phyloP scores from a whole-genome alignment of 2,113 vertebrate species.

The Neolamprologus caudopunctatus region DNA sequence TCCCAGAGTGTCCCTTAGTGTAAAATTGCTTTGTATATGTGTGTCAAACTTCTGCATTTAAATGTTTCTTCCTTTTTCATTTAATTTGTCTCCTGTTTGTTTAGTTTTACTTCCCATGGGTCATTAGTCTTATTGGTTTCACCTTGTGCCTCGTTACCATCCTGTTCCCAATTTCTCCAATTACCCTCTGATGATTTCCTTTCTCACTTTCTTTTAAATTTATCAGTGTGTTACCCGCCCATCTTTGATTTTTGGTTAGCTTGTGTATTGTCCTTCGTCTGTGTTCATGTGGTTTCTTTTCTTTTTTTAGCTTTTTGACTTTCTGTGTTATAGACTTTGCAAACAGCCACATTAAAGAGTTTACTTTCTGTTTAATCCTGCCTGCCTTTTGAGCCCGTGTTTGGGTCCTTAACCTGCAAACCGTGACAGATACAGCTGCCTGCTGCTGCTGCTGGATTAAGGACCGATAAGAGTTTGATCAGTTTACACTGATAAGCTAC shows the following conservation, averaged over 20 bases:
- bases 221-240: fast-evolving
- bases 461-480: background rate
- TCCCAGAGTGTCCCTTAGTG: background rate
- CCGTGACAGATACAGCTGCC: background rate
- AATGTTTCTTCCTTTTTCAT: background rate
- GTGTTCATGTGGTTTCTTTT: background rate
- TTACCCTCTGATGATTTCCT: background rate
- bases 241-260: background rate
- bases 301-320: background rate
- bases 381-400: background rate
- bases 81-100: background rate
- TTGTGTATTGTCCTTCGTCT: fast-evolving
- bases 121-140: background rate
- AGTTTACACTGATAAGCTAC: background rate
- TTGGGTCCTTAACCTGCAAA: background rate
- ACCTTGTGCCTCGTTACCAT: background rate
- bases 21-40: background rate
- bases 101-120: background rate
- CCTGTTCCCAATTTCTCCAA: background rate
- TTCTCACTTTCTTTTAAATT: background rate
- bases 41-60: background rate
- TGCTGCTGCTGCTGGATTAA: background rate
- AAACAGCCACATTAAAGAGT: background rate
- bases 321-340: background rate
- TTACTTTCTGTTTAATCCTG: background rate